Percentiles rank a stretch among this genome's conserved stretches.
Evolutionary conservation across 2,113 vertebrate genomes (phyloP).

Genomic region (Alouatta palliata): DNA sequence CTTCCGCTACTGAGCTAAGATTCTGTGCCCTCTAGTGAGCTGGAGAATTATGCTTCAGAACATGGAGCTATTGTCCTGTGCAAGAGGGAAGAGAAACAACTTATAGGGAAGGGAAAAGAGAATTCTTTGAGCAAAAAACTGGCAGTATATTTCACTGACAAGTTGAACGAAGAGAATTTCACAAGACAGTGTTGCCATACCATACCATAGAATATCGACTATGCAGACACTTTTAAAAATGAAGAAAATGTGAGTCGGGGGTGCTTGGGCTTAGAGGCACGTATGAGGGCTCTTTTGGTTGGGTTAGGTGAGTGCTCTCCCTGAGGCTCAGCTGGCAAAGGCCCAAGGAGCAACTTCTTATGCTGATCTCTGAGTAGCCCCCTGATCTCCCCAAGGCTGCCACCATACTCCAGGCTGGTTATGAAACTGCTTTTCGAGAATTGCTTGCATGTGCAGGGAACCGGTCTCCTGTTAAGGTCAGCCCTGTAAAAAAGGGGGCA

Average conservation of each 20-base stretch:
- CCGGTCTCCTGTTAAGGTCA: slow-evolving; percentile 75
- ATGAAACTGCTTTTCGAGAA: slow-evolving; percentile 17
- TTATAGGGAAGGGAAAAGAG: background rate
- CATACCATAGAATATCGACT: background rate
- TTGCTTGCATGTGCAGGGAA: slow-evolving; percentile 54
- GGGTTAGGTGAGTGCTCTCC: background rate
- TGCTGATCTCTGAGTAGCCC: background rate
- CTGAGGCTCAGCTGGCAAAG: background rate
- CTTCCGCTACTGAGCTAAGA: background rate
- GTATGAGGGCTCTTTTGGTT: background rate
- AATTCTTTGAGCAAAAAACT: background rate
- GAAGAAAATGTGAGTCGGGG: background rate
- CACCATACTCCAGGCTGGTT: background rate
- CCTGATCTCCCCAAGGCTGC: background rate
- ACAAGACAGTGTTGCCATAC: background rate
- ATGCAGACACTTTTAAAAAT: background rate
- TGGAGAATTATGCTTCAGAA: background rate
- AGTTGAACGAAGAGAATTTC: background rate
- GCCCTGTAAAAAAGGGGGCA: slow-evolving; percentile 56
- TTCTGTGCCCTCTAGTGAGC: background rate
- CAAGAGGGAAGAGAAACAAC: background rate
- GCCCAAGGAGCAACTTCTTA: background rate
- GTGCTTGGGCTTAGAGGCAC: background rate
- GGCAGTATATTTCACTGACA: background rate
- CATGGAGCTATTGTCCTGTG: background rate